Evolutionary conservation across 2,888 invertebrate species (phyloP).

Genomic region (Mythimna impura): DNA sequence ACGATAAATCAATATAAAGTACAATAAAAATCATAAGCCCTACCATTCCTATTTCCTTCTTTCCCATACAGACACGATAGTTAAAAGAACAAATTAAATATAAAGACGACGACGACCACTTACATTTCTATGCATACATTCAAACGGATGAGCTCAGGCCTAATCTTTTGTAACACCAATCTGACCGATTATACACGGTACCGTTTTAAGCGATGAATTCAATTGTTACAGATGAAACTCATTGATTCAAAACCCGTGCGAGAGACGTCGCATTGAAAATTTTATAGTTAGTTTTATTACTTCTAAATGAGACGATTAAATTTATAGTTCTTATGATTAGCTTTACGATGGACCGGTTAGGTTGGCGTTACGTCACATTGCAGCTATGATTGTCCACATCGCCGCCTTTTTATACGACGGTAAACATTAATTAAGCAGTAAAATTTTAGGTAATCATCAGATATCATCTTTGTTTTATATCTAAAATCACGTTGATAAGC

Average conservation of each 20-base stretch:
- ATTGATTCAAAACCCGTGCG: slow-evolving; percentile 83
- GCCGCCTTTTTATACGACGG: slow-evolving; percentile 68
- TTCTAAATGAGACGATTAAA: slow-evolving; percentile 87
- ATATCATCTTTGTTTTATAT: slow-evolving; percentile 73
- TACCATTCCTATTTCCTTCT: slow-evolving; percentile 24
- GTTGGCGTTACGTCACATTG: slow-evolving; percentile 72
- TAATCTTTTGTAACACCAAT: slow-evolving; percentile 80
- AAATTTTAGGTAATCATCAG: slow-evolving; percentile 71
- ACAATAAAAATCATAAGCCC: not conserved
- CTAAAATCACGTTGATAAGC: slow-evolving; percentile 72
- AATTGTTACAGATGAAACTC: slow-evolving; percentile 85
- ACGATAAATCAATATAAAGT: slow-evolving; percentile 10
- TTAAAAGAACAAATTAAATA: slow-evolving; percentile 46
- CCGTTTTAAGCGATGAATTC: slow-evolving; percentile 80
- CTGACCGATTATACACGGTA: slow-evolving; percentile 86
- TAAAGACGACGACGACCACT: slow-evolving; percentile 47
- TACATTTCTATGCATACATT: slow-evolving; percentile 64
- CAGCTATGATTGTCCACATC: slow-evolving; percentile 71
- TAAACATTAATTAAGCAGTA: slow-evolving; percentile 80
- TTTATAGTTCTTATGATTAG: slow-evolving; percentile 86
- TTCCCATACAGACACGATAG: slow-evolving; percentile 36
- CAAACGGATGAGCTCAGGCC: slow-evolving; percentile 65
- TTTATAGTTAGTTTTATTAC: slow-evolving; percentile 88
- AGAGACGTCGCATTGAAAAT: slow-evolving; percentile 83
- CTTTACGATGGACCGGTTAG: slow-evolving; percentile 80